phyloP scores from a whole-genome alignment of 2,797 vertebrate genomes.

The Gymnocypris eckloni region DNA sequence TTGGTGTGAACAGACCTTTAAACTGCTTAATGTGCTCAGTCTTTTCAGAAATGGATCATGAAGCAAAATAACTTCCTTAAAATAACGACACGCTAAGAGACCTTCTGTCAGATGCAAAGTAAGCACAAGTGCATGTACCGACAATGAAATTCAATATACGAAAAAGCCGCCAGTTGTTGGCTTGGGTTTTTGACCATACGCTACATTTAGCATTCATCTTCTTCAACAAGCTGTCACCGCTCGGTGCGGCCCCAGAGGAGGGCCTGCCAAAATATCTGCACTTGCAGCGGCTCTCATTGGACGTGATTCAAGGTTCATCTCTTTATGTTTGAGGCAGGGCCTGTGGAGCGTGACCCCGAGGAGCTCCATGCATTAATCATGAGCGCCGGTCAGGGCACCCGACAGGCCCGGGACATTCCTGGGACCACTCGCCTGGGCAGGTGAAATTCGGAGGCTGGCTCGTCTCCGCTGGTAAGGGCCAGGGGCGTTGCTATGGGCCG shows the following conservation, averaged over 20 bases:
- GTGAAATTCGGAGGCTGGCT: slow-evolving; percentile 64
- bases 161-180: slow-evolving; percentile 43
- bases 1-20: background rate
- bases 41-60: background rate
- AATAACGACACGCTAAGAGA: background rate
- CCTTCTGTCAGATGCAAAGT: slow-evolving; percentile 15
- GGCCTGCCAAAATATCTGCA: slow-evolving; percentile 69
- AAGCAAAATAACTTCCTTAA: background rate
- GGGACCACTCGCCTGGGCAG: slow-evolving; percentile 73
- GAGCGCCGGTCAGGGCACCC: slow-evolving; percentile 56
- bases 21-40: background rate
- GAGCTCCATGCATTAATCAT: slow-evolving; percentile 73
- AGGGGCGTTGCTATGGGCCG: slow-evolving; percentile 59
- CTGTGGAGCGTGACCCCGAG: slow-evolving; percentile 69
- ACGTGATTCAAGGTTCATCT: slow-evolving; percentile 70
- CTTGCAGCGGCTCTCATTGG: slow-evolving; percentile 58
- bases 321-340: slow-evolving; percentile 69
- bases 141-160: slow-evolving; percentile 34
- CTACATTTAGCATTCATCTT: slow-evolving; percentile 58
- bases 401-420: slow-evolving; percentile 72
- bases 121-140: slow-evolving; percentile 22
- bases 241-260: slow-evolving; percentile 30
- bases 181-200: slow-evolving; percentile 40
- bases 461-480: slow-evolving; percentile 63
- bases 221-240: slow-evolving; percentile 61